phyloP scores from a whole-genome alignment of 2,888 invertebrate genomes.

The Sycophila texana region DNA sequence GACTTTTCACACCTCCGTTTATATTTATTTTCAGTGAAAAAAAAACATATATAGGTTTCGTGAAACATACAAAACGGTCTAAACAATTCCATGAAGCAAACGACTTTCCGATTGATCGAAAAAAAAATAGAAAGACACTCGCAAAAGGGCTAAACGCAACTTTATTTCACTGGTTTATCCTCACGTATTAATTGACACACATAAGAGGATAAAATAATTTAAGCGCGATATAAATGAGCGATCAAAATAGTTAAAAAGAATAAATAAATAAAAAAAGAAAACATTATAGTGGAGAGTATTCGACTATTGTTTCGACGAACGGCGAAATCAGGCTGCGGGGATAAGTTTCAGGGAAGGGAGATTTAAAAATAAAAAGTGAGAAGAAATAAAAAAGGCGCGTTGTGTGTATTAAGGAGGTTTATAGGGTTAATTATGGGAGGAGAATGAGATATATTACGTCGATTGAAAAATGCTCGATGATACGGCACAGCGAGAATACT shows the following conservation, averaged over 20 bases:
- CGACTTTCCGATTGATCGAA: conserved; percentile 4
- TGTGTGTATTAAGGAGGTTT: conserved; percentile 38
- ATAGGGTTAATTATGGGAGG: conserved; percentile 29
- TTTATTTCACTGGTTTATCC: conserved; percentile 25
- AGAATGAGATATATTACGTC: conserved; percentile 46
- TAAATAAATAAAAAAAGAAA: not conserved
- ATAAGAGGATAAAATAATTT: conserved; percentile 18
- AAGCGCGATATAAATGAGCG: conserved; percentile 10
- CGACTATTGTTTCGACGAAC: conserved; percentile 29
- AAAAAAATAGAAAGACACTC: conserved; percentile 2
- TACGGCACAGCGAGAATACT: conserved; percentile 71
- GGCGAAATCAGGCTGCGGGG: conserved; percentile 1
- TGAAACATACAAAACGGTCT: conserved; percentile 28
- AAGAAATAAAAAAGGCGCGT: conserved; percentile 18
- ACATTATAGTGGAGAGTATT: conserved; percentile 12
- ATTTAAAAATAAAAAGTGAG: no score
- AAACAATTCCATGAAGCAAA: conserved; percentile 17
- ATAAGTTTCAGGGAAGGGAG: conserved; percentile 3
- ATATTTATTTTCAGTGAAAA: conserved; percentile 11
- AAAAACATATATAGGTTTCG: not conserved
- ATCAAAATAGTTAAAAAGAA: conserved; percentile 31
- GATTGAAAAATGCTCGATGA: conserved; percentile 61
- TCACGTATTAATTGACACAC: conserved; percentile 4
- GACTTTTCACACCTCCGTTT: not conserved
- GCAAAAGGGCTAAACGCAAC: conserved; percentile 28